phyloP scores from a whole-genome alignment of 2,113 vertebrate species.

The Dipodomys stephensi region DNA sequence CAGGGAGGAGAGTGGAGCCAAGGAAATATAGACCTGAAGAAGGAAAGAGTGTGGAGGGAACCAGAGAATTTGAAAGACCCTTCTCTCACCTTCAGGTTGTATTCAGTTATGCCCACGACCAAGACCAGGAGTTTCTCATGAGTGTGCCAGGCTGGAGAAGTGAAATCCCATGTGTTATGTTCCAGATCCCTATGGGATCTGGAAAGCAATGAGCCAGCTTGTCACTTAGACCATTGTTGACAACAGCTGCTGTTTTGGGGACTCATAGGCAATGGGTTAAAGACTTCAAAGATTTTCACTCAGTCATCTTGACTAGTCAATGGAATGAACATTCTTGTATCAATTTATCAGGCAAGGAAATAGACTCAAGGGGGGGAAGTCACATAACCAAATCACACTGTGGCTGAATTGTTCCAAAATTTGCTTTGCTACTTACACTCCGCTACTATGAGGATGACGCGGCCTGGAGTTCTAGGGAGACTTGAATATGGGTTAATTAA shows the following conservation, averaged over 20 bases:
- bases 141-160: accelerated
- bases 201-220: not conserved
- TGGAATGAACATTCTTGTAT: not conserved
- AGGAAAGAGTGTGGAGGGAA: not conserved
- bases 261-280: not conserved
- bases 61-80: not conserved
- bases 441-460: not conserved
- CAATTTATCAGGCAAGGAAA: not conserved
- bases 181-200: not conserved
- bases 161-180: not conserved
- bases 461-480: not conserved
- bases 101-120: not conserved
- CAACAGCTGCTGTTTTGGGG: not conserved
- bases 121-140: not conserved
- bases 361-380: not conserved
- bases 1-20: not conserved
- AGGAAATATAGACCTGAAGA: not conserved
- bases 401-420: not conserved
- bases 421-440: not conserved
- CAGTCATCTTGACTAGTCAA: not conserved
- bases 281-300: not conserved
- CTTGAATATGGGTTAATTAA: not conserved
- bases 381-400: not conserved
- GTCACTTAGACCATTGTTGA: not conserved
- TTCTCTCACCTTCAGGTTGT: not conserved